A percentile compares a stretch with the other conserved stretches of the same genome.
These are phyloP conservation scores for Vulpes ferrilata DNA, from an alignment of 2,113 vertebrate genomes.

Conservation along the genomic window DNA sequence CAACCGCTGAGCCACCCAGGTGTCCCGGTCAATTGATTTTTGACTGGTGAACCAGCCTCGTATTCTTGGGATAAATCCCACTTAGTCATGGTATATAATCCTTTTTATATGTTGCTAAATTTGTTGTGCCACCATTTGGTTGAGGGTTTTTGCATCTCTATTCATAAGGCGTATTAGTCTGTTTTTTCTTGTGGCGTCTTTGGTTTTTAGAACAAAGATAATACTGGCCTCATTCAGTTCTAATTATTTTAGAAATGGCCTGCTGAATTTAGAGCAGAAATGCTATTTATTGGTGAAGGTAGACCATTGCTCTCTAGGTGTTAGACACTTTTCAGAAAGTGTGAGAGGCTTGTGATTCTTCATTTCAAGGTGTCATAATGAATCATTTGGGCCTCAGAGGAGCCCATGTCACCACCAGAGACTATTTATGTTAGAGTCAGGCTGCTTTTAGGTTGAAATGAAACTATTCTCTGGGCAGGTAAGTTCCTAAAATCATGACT, in stretches of 20 bases:
- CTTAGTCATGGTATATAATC: neutral
- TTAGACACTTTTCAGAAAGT: neutral
- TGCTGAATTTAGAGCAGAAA: neutral
- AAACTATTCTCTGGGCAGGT: neutral
- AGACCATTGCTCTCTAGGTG: neutral
- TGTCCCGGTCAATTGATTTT: neutral
- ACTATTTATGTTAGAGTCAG: neutral
- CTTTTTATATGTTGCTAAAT: conserved; percentile 22
- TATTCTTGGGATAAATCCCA: neutral
- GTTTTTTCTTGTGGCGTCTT: conserved; percentile 6
- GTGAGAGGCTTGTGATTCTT: neutral
- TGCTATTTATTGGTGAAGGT: neutral
- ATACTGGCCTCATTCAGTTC: neutral
- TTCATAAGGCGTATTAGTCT: neutral
- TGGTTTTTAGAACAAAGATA: neutral
- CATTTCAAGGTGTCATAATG: neutral
- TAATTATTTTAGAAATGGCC: neutral
- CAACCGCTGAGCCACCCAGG: too few species aligned
- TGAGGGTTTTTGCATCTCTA: conserved; percentile 29
- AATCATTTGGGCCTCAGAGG: neutral
- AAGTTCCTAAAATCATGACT: neutral
- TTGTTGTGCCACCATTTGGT: conserved; percentile 5
- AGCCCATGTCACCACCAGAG: neutral
- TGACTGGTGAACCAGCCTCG: neutral
- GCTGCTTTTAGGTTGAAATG: neutral